Base-by-base conservation (phyloP, 2,797 vertebrate genomes). In the Pantherophis alleghaniensis region DNA sequence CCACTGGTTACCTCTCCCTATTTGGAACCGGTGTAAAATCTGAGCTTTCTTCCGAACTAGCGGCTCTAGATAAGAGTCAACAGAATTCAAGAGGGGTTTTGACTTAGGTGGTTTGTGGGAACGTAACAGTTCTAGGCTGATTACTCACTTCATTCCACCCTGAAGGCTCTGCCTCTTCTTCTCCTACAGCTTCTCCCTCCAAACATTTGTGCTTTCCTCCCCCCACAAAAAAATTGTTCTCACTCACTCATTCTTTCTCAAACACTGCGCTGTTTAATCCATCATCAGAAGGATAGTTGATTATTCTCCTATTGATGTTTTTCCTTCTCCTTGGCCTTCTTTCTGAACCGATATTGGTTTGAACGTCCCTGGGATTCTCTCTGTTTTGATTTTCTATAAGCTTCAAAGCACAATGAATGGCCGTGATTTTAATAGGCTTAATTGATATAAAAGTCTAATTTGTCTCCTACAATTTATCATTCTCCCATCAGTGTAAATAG, bases 371-470 rank as follows among this genome's bases (percentile, higher is more conserved):
- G 55, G 69, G 89, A 94, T 95, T 94, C 12, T 93, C 91, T 59
- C 26, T 6, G 56, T 89, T 79, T 95, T 61, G 74, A 42, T 88
- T 95, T 96, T 95, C 90, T 59, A 22, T 87, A 93, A 86, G 20
- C 92, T 95, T 87, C 94, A 95, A 91, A 93, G 94, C 93, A 94
- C 2, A 86, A 57, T 90, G 95, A 95, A 91, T 89, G 89, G 18
- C 56, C 94, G n/a, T 92, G 93, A 94, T 96, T 94, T 96, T 96
- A 96, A 96, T 95, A 66, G 90, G 6, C 42, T 89, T 96, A 96
- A 97, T 61, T 94, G 92, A 95, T 90, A 96, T 95, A 90, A 96
- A 97, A 94, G 93, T 94, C 91, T 96, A 91, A 66, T 86, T 97
- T 96, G 93, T 94, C 90, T 96, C 87, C 90, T 47, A 91, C 16